Evolutionary conservation across 2,113 vertebrate species (phyloP), one percentile per base, ranked within the genome.

Genomic region (Microcebus tavaratra): DNA sequence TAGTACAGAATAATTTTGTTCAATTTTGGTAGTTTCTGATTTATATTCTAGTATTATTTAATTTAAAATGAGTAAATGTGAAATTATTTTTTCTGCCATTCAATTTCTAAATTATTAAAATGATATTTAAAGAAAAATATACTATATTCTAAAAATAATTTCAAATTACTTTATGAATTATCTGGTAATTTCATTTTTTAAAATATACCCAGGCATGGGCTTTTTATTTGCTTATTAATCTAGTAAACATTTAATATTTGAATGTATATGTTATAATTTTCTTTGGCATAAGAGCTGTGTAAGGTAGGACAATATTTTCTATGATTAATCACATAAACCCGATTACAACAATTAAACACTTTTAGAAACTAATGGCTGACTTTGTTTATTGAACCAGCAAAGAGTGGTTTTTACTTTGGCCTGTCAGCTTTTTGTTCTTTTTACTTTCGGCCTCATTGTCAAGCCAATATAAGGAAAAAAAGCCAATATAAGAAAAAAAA

Each of bases 61-160:
- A 81, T 82, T 78, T 45, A 70, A 68, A 95, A 90, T 84, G 8
- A 79, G 63, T 78, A 82, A 25, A 72, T 55, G 1, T 76, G 39
- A 91, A 89, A 68, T 68, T 73, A 78, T 78, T 78, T 86, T 95
- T 95, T 83, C n/a, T 88, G 3, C 21, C 31, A 81, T 94, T 11
- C 81, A 67, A 88, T 76, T 78, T 93, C 67, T 94, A 86, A 95
- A 53, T 55, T 57, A 83, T 81, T 91, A 34, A 83, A 89, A 91
- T 68, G 1, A 88, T 53, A 15, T 83, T 95, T 63, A 76, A 94
- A 80, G 11, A 25, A 45, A 20, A 76, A 91, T 55, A 57, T 73
- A 63, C 10, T 59, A 21, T 9, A 73, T 68, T 82, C 15, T 95
- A 42, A 95, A 79, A 79, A 63, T 70, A 80, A 73, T 83, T 63